phyloP scores from a whole-genome alignment of 35 echinoderm and acorn worm species.

The Hemicentrotus pulcherrimus region DNA sequence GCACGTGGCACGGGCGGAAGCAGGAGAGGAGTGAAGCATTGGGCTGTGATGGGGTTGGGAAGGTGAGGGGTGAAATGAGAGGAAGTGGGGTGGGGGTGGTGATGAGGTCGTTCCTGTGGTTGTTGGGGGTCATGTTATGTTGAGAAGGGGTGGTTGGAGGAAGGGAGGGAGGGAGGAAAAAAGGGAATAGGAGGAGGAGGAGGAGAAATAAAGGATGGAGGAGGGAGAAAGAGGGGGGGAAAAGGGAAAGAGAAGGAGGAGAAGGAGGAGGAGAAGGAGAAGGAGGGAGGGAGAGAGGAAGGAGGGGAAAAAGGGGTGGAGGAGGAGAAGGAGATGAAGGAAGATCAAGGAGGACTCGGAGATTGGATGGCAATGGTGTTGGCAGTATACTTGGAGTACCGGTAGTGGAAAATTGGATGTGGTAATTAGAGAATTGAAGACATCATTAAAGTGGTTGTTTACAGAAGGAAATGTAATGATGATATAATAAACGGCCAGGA shows the following conservation, averaged over 20 bases:
- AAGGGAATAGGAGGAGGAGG: neutral
- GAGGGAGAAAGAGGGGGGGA: neutral
- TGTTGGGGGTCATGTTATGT: neutral
- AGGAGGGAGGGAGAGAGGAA: neutral
- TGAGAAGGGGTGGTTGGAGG: neutral
- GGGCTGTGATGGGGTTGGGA: neutral
- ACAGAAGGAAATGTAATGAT: no score
- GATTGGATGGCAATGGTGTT: neutral
- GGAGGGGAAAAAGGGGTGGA: neutral
- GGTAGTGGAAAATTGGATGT: neutral
- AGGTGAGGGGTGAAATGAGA: neutral
- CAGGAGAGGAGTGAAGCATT: neutral
- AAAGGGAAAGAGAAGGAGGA: neutral
- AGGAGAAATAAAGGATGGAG: neutral
- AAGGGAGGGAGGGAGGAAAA: neutral
- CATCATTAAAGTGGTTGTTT: no score
- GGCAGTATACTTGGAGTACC: neutral
- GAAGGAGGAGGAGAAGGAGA: neutral
- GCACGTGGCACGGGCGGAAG: slow-evolving; percentile 31
- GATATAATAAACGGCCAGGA: no score
- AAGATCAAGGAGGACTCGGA: neutral
- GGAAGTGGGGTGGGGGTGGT: neutral
- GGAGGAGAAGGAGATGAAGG: neutral
- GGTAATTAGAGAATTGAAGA: neutral
- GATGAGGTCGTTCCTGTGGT: neutral